Evolutionary conservation across 2,888 invertebrate species (phyloP).

Genomic region (Thereva unica): DNA sequence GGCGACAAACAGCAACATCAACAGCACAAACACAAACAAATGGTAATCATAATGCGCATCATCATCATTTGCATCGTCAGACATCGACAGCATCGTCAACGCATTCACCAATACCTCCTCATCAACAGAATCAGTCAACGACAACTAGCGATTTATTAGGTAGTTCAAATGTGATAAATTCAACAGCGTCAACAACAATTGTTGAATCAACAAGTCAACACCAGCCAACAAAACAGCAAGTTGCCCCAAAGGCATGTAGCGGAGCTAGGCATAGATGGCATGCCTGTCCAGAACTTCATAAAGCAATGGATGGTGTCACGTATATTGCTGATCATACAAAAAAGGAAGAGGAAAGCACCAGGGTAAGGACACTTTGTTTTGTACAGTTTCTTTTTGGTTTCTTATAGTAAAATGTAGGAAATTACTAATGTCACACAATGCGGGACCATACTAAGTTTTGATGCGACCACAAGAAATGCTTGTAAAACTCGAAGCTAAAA

Average conservation of each 20-base stretch:
- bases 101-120: conserved; percentile 55
- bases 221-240: conserved; percentile 55
- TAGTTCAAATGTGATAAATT: conserved; percentile 55
- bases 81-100: conserved; percentile 57
- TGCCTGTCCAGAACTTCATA: conserved; percentile 87
- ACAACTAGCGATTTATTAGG: conserved; percentile 56
- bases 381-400: not conserved
- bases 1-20: conserved; percentile 54
- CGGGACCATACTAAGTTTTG: too few species aligned
- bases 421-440: too few species aligned
- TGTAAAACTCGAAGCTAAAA: too few species aligned
- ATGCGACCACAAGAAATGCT: too few species aligned
- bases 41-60: conserved; percentile 44
- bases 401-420: too few species aligned
- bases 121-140: conserved; percentile 57
- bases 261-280: conserved; percentile 75
- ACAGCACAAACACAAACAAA: conserved; percentile 54
- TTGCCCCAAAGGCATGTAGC: conserved; percentile 63
- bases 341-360: conserved; percentile 87
- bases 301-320: conserved; percentile 89
- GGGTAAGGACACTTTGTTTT: conserved; percentile 64
- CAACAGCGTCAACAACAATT: conserved; percentile 48
- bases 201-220: conserved; percentile 43
- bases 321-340: conserved; percentile 92
- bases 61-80: conserved; percentile 51